Evolutionary conservation across 2,888 invertebrate species (phyloP).

Genomic region (Epinotia brunnichana): DNA sequence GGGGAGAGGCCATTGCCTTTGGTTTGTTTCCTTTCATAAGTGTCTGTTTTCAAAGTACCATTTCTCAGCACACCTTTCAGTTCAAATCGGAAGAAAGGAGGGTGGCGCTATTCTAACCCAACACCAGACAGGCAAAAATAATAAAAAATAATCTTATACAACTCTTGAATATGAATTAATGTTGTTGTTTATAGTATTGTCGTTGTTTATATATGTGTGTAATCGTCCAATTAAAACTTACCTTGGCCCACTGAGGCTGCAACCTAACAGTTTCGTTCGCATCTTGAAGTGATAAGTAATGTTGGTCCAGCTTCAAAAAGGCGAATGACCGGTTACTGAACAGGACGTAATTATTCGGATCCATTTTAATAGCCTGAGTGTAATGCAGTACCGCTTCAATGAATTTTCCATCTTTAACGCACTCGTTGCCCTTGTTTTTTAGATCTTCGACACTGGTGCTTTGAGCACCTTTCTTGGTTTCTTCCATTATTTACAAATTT

Average conservation of each 20-base stretch:
- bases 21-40: too few relatives aligned
- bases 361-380: slow-evolving; percentile 89
- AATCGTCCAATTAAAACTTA: slow-evolving; percentile 55
- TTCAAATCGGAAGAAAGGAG: too few relatives aligned
- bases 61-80: too few relatives aligned
- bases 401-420: slow-evolving; percentile 88
- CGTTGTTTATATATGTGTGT: not conserved
- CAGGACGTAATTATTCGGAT: slow-evolving; percentile 87
- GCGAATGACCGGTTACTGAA: slow-evolving; percentile 92
- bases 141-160: not conserved
- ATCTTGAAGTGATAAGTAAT: slow-evolving; percentile 90
- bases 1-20: too few relatives aligned
- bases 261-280: slow-evolving; percentile 89
- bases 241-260: slow-evolving; percentile 92
- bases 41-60: too few relatives aligned
- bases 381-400: slow-evolving; percentile 91
- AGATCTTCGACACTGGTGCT: slow-evolving; percentile 81
- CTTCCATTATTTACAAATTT: slow-evolving; percentile 61
- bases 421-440: slow-evolving; percentile 89
- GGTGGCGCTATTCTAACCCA: too few relatives aligned
- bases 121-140: too few relatives aligned
- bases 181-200: not conserved
- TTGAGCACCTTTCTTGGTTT: slow-evolving; percentile 63
- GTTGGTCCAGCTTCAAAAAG: slow-evolving; percentile 90
- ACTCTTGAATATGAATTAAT: not conserved